Evolutionary conservation across 2,113 vertebrate genomes (phyloP).

Genomic region (Triplophysa rosa): DNA sequence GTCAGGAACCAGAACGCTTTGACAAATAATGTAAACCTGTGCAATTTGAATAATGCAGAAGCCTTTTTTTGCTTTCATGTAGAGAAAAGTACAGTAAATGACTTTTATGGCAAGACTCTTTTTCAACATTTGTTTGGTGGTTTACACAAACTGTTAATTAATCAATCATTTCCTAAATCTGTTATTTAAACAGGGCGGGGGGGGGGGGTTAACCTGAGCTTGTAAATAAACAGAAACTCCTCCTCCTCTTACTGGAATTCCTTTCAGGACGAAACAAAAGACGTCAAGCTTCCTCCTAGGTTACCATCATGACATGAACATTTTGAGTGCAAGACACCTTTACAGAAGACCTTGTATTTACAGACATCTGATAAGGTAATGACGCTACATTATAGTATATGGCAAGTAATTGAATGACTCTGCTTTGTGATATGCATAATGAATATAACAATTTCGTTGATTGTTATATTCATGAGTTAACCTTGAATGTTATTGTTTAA

Average conservation of each 20-base stretch:
- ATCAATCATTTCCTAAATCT: no score
- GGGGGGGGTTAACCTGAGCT: not conserved
- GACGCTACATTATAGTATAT: not conserved
- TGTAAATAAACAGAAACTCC: not conserved
- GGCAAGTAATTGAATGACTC: not conserved
- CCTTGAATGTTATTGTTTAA: no score
- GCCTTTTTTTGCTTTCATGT: no score
- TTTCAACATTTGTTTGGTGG: not conserved
- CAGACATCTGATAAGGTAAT: conserved; percentile 10
- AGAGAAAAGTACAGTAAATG: no score
- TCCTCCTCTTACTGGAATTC: not conserved
- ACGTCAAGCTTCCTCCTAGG: not conserved
- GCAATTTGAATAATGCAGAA: not conserved
- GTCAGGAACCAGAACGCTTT: not conserved
- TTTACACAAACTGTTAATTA: not conserved
- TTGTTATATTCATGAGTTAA: no score
- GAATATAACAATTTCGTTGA: no score
- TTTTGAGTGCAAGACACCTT: not conserved
- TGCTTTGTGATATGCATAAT: not conserved
- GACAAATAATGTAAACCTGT: not conserved
- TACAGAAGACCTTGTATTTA: not conserved
- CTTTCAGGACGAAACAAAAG: not conserved
- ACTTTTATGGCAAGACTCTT: no score
- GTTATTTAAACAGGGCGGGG: not conserved
- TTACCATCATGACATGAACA: not conserved